Evolutionary conservation across 2,888 invertebrate genomes (phyloP), one percentile per base, ranked within the genome.

Genomic region (Sericinus montela): DNA sequence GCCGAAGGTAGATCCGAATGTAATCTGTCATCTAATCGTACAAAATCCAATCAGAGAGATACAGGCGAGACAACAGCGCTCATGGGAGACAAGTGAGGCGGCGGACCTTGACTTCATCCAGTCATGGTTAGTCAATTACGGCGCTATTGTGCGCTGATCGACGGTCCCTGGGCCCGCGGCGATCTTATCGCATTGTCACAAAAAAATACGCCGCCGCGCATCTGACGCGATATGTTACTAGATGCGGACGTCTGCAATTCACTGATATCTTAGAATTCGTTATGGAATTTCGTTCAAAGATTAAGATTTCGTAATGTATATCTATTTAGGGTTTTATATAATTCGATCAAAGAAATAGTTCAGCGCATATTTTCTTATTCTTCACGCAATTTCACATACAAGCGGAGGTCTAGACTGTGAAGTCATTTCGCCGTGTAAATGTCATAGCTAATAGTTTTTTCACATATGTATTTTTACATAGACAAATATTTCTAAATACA

Each of bases 101-200:
- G 59, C 48, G 60, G 60, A 59, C 80, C 81, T 80, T 80, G 81
- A 78, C 75, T 79, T 77, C 75, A 75, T 75, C 82, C 61, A 83
- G 84, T 85, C 84, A 85, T 83, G 85, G 81, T 80, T 83, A 79
- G 83, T 82, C 85, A 84, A 86, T 86, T 84, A 85, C 77, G 53
- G 54, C 51, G 56, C 78, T 64, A 83, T 85, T 85, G 85, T 85
- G 67, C 63, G 48, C 54, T 62, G 72, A 68, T 65, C 67, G 64
- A 55, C 58, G 65, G 59, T 57, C 51, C 62, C 62, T 49, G 54
- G 63, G 67, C 62, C 46, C 50, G 65, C 58, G 61, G 48, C 58
- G 82, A 83, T 84, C 68, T 67, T 80, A 84, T 81, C 83, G 63
- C 48, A 51, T 56, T 70, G 72, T 69, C 76, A 78, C 77, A 80